phyloP scores from a whole-genome alignment of 2,888 invertebrate genomes.

The Hartigia nigra region DNA sequence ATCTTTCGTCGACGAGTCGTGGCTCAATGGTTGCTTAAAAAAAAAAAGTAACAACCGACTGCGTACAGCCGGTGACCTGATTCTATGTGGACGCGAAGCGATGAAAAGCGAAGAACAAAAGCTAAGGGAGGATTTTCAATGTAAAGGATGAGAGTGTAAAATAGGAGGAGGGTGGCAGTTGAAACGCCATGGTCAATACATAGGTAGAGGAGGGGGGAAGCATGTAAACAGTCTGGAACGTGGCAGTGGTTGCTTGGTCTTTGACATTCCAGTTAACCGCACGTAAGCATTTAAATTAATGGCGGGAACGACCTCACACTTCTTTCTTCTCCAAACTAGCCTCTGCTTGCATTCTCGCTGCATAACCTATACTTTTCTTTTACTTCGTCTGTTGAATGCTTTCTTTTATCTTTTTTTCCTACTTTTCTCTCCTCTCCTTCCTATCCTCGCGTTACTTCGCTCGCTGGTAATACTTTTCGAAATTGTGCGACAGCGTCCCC shows the following conservation, averaged over 20 bases:
- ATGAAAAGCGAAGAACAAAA: constrained; percentile 16
- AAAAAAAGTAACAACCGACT: neutral
- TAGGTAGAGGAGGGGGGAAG: neutral
- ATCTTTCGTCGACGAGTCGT: neutral
- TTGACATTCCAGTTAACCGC: neutral
- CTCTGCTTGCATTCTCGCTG: neutral
- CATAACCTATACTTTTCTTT: neutral
- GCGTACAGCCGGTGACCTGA: constrained; percentile 10
- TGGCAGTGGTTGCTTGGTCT: neutral
- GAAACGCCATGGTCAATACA: neutral
- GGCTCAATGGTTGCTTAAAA: constrained; percentile 1
- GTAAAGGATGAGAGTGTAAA: neutral
- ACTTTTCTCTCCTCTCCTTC: neutral
- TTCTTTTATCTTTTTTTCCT: neutral
- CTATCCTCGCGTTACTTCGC: neutral
- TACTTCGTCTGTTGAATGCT: neutral
- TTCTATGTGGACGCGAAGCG: constrained; percentile 5
- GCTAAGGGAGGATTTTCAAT: neutral
- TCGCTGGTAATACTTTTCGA: neutral
- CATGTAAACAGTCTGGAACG: neutral
- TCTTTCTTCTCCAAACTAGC: neutral
- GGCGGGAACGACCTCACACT: neutral
- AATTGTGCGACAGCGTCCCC: neutral
- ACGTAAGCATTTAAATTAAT: neutral
- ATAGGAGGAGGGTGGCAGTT: neutral